These are phyloP conservation scores for Glyphotaelius pellucidus DNA, from an alignment of 2,888 invertebrate species.

Conservation along the genomic window DNA sequence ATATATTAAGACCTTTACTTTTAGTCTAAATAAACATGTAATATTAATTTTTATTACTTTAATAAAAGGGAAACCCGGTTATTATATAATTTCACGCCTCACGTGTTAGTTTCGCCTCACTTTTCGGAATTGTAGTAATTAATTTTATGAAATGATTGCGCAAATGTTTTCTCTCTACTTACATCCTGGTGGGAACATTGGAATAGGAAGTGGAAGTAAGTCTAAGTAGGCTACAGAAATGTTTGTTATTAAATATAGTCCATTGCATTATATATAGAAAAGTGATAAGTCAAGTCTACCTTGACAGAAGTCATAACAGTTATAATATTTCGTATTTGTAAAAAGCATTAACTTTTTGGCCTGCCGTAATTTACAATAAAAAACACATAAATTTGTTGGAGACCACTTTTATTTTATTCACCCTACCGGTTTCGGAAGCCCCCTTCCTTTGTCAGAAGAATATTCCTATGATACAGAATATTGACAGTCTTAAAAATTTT, in stretches of 20 bases:
- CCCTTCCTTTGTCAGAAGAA: too few relatives aligned
- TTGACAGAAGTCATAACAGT: too few relatives aligned
- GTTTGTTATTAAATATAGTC: neutral
- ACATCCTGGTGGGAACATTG: neutral
- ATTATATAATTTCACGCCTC: neutral
- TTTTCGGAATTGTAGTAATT: neutral
- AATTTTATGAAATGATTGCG: neutral
- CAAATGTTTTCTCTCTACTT: neutral
- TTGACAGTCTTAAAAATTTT: too few relatives aligned
- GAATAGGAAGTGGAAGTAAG: neutral
- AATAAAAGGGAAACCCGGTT: neutral
- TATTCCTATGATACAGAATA: too few relatives aligned
- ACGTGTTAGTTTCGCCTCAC: neutral
- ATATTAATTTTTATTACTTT: neutral
- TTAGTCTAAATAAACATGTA: neutral
- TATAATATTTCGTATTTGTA: too few relatives aligned
- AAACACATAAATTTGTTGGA: too few relatives aligned
- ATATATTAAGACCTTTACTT: neutral
- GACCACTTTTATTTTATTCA: too few relatives aligned
- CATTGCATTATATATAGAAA: too few relatives aligned
- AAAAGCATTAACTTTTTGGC: too few relatives aligned
- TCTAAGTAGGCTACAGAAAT: neutral
- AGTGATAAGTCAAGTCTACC: too few relatives aligned
- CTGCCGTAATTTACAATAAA: too few relatives aligned
- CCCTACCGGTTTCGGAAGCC: too few relatives aligned